These are phyloP conservation scores for Archivesica marissinica DNA, from an alignment of 1,140 invertebrate species.

Conservation along the genomic window DNA sequence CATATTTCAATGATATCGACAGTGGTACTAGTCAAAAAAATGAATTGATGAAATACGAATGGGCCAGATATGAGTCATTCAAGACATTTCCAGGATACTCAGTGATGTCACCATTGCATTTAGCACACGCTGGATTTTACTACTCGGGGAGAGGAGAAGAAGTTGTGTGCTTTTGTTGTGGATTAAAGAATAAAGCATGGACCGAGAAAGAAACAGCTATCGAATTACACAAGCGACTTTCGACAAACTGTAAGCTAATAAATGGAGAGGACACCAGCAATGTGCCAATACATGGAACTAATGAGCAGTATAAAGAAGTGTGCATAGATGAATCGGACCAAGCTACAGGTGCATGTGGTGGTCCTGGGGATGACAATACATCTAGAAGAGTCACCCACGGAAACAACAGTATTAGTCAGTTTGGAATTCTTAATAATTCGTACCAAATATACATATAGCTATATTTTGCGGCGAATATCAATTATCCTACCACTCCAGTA, in stretches of 20 bases:
- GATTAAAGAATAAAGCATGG: neutral
- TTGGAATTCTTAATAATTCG: too few relatives aligned
- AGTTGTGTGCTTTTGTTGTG: conserved; percentile 7
- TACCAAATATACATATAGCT: too few relatives aligned
- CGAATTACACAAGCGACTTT: neutral
- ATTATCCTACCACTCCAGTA: too few relatives aligned
- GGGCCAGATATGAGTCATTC: neutral
- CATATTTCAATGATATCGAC: too few relatives aligned
- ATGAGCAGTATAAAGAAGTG: too few relatives aligned
- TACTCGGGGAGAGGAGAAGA: neutral
- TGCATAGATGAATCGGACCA: too few relatives aligned
- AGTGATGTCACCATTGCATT: neutral
- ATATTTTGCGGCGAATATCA: too few relatives aligned
- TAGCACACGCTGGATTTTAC: conserved; percentile 2
- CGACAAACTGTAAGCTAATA: neutral
- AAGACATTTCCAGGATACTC: neutral
- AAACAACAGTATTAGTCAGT: too few relatives aligned
- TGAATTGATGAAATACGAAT: neutral
- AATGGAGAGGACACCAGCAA: neutral
- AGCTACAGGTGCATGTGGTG: too few relatives aligned
- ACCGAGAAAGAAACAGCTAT: neutral
- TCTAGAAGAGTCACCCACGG: too few relatives aligned
- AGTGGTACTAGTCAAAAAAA: too few relatives aligned
- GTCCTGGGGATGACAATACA: too few relatives aligned
- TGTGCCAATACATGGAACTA: neutral